Evolutionary conservation across 1,140 invertebrate genomes (phyloP), one percentile per base, ranked within the genome.

Genomic region (Centruroides vittatus): DNA sequence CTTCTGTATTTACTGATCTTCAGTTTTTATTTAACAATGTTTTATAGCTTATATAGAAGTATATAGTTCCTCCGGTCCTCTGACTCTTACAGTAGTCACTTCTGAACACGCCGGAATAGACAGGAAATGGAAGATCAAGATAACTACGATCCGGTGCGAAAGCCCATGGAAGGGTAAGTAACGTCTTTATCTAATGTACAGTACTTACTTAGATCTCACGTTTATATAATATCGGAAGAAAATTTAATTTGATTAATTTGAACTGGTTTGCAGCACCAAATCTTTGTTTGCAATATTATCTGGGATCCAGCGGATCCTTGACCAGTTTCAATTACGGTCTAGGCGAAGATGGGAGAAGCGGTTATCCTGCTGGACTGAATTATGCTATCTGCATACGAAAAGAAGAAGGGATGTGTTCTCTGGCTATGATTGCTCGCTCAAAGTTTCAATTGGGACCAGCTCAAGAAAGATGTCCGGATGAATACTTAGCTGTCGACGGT

Each of bases 201-300:
- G 6, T 59, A 23, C 10, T 48, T 59, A 41, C 48, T 48, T 47
- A 47, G n/a, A 13, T 34, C 0, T 10, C 51, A 59, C 23, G 11
- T 36, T 48, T 51, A 51, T 61, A 41, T 35, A 6, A 9, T 49
- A 13, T 23, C 23, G 23, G 23, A 23, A 23, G 23, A 23, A 23
- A 23, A 47, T 13, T 49, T 10, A 10, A 23, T 55, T 47, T 55
- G 10, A 49, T 23, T 23, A 23, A 23, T 23, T 23, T 2, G 23
- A 23, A 23, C 23, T 23, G 23, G 23, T 23, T 23, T 23, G 23
- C 23, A 67, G 86, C 86, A 4, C 86, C 86, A 4, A 79, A 80
- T 52, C 86, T 86, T 41, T 90, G 88, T 71, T 75, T 89, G 4
- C 86, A 88, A 75, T 89, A 89, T 71, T 84, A 83, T 69, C 83